These are phyloP conservation scores for Festucalex cinctus DNA, from an alignment of 2,113 vertebrate species.

Conservation along the genomic window DNA sequence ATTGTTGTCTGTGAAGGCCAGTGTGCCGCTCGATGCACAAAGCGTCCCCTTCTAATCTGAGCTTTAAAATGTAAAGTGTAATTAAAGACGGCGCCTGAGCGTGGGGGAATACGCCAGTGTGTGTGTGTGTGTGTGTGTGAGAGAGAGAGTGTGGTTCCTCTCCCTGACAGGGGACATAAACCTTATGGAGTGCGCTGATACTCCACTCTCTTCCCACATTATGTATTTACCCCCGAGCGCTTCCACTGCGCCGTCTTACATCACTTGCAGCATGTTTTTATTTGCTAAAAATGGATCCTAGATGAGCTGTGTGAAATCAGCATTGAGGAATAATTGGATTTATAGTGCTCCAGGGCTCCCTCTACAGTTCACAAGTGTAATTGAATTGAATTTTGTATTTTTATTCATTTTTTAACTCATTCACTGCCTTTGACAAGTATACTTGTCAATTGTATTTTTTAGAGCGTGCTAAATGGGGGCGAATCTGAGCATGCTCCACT, in stretches of 20 bases:
- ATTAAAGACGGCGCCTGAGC: slow-evolving; percentile 62
- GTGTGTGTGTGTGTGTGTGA: background rate
- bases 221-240: slow-evolving; percentile 10
- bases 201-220: slow-evolving; percentile 16
- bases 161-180: slow-evolving; percentile 31
- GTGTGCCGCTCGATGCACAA: slow-evolving; percentile 58
- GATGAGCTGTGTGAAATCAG: background rate
- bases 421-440: no score
- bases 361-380: background rate
- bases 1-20: slow-evolving; percentile 53
- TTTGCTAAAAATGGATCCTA: background rate
- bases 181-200: slow-evolving; percentile 14
- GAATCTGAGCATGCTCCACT: no score
- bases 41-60: slow-evolving; percentile 63
- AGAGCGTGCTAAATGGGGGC: no score
- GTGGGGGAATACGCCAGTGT: slow-evolving; percentile 29
- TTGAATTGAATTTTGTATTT: no score
- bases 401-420: no score
- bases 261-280: slow-evolving; percentile 16
- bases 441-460: no score
- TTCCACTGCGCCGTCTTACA: slow-evolving; percentile 11
- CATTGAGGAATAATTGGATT: background rate
- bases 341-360: background rate
- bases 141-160: slow-evolving; percentile 32
- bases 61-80: slow-evolving; percentile 69